phyloP scores from a whole-genome alignment of 2,888 invertebrate genomes.

The Agrotis puta region DNA sequence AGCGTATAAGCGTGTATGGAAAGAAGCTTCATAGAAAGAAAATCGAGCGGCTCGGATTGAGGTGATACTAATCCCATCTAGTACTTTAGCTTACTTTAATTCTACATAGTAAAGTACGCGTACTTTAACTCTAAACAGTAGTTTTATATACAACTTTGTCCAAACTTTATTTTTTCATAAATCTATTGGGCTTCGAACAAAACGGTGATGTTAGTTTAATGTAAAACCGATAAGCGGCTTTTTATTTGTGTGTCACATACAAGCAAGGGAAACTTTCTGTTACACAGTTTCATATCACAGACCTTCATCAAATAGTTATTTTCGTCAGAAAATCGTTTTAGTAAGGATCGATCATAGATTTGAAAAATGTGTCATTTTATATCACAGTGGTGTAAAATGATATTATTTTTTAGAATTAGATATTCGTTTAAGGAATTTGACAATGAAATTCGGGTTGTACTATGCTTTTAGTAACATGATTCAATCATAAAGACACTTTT shows the following conservation, averaged over 20 bases:
- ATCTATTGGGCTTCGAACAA: conserved; percentile 6
- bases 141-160: neutral
- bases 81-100: neutral
- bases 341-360: neutral
- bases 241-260: conserved; percentile 40
- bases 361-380: too few species aligned
- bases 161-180: conserved; percentile 13
- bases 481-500: too few species aligned
- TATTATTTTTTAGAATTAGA: too few species aligned
- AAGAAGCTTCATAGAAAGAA: neutral
- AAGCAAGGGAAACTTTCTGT: conserved; percentile 16
- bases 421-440: too few species aligned
- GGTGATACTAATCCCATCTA: neutral
- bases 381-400: too few species aligned
- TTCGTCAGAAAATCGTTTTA: neutral
- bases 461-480: too few species aligned
- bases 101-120: too few species aligned
- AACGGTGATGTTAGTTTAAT: conserved; percentile 51
- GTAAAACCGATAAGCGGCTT: conserved; percentile 48
- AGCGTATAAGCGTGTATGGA: too few species aligned
- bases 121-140: neutral
- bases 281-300: neutral
- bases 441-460: too few species aligned
- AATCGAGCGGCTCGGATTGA: neutral
- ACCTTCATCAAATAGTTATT: conserved; percentile 23